These are phyloP conservation scores for Ochotona curzoniae DNA, from an alignment of 2,113 vertebrate genomes.

Conservation along the genomic window DNA sequence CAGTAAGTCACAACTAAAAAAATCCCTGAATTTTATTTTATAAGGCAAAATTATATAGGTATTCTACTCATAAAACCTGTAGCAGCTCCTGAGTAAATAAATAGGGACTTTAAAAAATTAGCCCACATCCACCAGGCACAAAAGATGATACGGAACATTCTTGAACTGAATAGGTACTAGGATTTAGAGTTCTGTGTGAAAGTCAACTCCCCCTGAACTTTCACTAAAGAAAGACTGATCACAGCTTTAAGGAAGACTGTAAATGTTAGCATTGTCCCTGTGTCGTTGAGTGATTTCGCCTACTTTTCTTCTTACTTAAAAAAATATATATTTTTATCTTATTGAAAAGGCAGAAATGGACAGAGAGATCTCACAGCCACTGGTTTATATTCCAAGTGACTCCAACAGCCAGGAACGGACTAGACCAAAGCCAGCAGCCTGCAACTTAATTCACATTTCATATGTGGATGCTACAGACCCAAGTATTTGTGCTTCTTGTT, in stretches of 20 bases:
- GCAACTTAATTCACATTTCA: no score
- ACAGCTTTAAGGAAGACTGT: slow-evolving; percentile 11
- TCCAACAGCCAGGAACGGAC: no score
- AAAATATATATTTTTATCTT: no score
- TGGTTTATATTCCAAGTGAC: no score
- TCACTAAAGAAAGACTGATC: slow-evolving; percentile 38
- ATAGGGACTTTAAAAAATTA: slow-evolving; percentile 33
- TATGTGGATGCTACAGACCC: no score
- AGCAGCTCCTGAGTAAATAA: slow-evolving; percentile 5
- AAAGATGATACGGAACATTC: not conserved
- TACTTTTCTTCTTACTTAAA: not conserved
- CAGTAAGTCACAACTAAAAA: slow-evolving; percentile 3
- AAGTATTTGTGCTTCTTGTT: no score
- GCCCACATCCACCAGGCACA: not conserved
- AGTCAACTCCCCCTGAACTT: slow-evolving; percentile 16
- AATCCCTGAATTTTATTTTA: slow-evolving; percentile 48
- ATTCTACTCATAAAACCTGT: slow-evolving; percentile 13
- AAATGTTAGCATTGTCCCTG: not conserved
- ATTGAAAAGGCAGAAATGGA: no score
- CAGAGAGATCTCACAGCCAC: no score
- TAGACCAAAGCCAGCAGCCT: no score
- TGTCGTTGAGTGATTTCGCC: not conserved
- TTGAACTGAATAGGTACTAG: not conserved
- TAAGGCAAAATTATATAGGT: slow-evolving; percentile 23
- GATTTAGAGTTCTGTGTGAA: not conserved